Evolutionary conservation across 2,797 vertebrate species (phyloP).

Genomic region (Mionectes olivaceus): DNA sequence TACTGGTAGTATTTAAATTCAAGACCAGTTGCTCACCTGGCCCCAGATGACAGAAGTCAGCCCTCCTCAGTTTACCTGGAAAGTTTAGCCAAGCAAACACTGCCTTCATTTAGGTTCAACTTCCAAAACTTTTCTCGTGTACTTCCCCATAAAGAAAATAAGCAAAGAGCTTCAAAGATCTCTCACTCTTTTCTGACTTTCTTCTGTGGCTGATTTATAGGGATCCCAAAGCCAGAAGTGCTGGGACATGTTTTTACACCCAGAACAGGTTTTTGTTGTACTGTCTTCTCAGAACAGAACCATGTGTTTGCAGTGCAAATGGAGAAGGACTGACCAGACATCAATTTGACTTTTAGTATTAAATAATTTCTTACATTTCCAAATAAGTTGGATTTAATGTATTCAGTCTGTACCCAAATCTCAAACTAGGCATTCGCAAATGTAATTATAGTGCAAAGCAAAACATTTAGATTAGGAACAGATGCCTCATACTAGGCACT

Average conservation of each 20-base stretch:
- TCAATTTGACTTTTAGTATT: neutral
- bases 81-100: neutral
- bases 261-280: neutral
- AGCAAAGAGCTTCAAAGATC: neutral
- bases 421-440: neutral
- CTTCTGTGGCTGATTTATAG: neutral
- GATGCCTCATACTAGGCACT: neutral
- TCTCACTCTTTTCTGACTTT: neutral
- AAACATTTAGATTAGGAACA: neutral
- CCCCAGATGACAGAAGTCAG: neutral
- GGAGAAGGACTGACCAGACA: neutral
- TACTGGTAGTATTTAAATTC: neutral
- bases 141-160: neutral
- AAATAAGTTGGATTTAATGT: neutral
- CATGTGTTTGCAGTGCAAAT: neutral
- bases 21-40: neutral
- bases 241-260: neutral
- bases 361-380: neutral
- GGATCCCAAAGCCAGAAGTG: neutral
- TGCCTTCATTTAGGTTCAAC: neutral
- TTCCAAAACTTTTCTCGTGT: neutral
- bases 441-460: neutral
- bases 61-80: neutral
- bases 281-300: neutral
- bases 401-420: neutral